Percentiles rank a stretch among this genome's conserved stretches.
phyloP scores from a whole-genome alignment of 2,113 vertebrate genomes.

The Lophotis ruficrista region DNA sequence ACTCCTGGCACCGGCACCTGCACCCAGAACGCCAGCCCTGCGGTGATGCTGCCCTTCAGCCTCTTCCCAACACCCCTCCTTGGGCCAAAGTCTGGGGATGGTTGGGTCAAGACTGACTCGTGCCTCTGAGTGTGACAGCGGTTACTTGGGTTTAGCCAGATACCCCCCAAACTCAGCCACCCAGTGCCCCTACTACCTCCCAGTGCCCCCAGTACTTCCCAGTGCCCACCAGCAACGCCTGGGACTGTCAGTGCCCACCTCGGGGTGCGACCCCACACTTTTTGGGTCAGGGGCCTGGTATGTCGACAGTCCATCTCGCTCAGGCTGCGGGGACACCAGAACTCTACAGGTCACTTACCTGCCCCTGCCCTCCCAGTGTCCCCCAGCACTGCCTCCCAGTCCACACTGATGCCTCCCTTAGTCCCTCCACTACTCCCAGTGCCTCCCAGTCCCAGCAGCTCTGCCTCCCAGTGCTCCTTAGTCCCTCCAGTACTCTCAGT shows the following conservation, averaged over 20 bases:
- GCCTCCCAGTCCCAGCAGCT: not conserved
- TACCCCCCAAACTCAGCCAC: not conserved
- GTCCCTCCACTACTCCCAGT: not conserved
- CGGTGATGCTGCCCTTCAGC: not conserved
- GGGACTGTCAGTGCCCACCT: not conserved
- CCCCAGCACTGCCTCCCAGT: not conserved
- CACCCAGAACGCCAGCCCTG: not conserved
- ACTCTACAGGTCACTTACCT: not conserved
- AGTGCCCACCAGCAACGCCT: not conserved
- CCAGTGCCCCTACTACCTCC: not conserved
- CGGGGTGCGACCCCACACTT: no score
- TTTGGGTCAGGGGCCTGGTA: rapidly evolving
- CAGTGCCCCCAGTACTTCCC: not conserved
- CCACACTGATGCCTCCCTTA: no score
- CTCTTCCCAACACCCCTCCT: not conserved
- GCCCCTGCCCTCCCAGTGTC: not conserved
- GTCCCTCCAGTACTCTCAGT: not conserved
- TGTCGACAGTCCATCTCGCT: rapidly evolving
- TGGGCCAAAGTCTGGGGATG: rapidly evolving
- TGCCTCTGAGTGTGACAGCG: rapidly evolving
- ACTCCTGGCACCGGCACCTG: not conserved
- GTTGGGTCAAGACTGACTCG: no score
- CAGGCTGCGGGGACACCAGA: rapidly evolving
- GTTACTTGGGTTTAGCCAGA: not conserved
- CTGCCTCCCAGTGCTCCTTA: not conserved